Evolutionary conservation across 2,888 invertebrate species (phyloP), one percentile per base, ranked within the genome.

Genomic region (Linyphia triangularis): DNA sequence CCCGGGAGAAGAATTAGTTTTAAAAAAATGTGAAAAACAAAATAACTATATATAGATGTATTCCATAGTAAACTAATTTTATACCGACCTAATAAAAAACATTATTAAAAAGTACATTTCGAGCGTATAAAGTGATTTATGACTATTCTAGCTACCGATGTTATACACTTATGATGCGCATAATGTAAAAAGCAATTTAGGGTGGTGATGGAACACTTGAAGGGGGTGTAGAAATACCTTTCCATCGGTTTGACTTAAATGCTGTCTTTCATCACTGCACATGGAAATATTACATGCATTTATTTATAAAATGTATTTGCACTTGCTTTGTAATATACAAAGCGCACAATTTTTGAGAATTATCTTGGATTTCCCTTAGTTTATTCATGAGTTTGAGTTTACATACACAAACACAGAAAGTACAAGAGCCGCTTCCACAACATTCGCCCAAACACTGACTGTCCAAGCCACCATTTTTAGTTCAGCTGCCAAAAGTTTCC

Each of bases 401-500:
- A 65, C 40, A 30, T 40, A 40, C 30, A 75, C 81, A 75, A n/a
- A 28, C 40, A 51, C 30, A 22, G 37, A 61, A 65, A 67, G 7
- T 43, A 43, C 24, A 43, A 57, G 51, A 59, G 69, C 72, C 72
- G 70, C 86, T 67, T 40, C 26, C 67, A 73, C 67, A 73, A 24
- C 67, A 59, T 59, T 88, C 81, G 75, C 67, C 86, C 81, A 65
- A 75, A 88, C 65, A 65, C 73, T 57, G 30, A 33, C 6, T 75
- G 30, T 37, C 57, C 13, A 70, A 72, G 63, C 82, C 88, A 83
- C 88, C 88, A 88, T 88, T 88, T 88, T 88, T 83, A 61, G 82
- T 28, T 67, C 82, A 88, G 88, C 88, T 88, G 88, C 88, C 88
- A 88, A 86, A 88, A 77, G 59, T 78, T 83, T 83, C 88, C 88